Conservation (phyloP, 2,797 vertebrate genomes). For the Mus caroli region DNA sequence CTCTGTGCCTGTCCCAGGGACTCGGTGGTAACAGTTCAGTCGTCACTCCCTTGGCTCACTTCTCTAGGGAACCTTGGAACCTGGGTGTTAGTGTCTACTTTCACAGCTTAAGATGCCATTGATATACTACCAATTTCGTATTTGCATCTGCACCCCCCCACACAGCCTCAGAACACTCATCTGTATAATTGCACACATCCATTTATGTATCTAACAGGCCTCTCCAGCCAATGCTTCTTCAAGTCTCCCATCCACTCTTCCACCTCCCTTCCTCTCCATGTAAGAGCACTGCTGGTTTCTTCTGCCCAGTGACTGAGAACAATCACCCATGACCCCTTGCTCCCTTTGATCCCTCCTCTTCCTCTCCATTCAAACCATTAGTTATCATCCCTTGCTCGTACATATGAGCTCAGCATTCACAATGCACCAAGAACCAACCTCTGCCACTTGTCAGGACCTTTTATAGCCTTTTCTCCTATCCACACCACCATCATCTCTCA, state of each 20-base stretch:
- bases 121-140: background rate
- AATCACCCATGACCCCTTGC: background rate
- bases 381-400: background rate
- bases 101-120: background rate
- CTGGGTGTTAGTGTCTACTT: background rate
- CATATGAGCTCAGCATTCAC: background rate
- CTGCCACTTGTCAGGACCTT: background rate
- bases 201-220: background rate
- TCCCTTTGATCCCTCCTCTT: background rate
- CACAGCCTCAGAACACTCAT: background rate
- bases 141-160: background rate
- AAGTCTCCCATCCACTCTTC: background rate
- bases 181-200: background rate
- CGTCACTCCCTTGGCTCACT: background rate
- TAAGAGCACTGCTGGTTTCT: background rate
- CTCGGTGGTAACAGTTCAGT: background rate
- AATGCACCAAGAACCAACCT: background rate
- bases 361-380: background rate
- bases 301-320: background rate
- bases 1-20: background rate
- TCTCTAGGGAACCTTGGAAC: background rate
- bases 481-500: background rate
- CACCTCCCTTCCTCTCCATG: background rate
- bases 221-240: slow-evolving; percentile 25
- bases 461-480: background rate